Evolutionary conservation across 1,140 invertebrate species (phyloP).

Genomic region (Temnothorax nylanderi): DNA sequence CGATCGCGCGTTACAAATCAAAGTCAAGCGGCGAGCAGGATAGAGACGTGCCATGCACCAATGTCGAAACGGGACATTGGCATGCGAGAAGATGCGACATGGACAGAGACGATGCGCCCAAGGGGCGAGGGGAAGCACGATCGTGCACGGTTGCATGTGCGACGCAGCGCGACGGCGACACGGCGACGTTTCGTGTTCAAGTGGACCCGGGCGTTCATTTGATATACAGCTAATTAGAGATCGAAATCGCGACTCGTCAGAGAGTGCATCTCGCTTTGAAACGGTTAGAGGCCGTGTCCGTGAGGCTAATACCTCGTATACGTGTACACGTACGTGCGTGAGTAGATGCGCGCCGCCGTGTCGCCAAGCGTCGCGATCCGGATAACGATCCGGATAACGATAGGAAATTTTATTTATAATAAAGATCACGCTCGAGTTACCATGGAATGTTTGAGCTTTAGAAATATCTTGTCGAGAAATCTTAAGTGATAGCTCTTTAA

Average conservation of each 20-base stretch:
- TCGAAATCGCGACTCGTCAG: constrained; percentile 80
- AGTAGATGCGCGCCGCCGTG: neutral
- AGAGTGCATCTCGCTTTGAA: constrained; percentile 36
- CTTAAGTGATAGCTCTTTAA: neutral
- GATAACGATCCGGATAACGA: no score
- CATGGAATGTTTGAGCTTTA: neutral
- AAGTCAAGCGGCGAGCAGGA: constrained; percentile 61
- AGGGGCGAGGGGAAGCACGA: neutral
- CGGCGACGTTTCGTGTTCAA: constrained; percentile 23
- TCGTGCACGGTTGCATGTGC: neutral
- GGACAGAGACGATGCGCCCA: constrained; percentile 26
- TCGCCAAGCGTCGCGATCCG: neutral
- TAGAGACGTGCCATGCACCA: constrained; percentile 13
- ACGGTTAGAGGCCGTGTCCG: neutral
- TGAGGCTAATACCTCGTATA: neutral
- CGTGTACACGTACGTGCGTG: neutral
- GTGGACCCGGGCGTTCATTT: constrained; percentile 69
- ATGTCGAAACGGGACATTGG: constrained; percentile 31
- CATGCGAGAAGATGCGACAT: constrained; percentile 39
- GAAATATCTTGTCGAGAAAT: neutral
- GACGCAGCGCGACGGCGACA: neutral
- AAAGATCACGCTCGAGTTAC: neutral
- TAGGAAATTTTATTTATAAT: neutral
- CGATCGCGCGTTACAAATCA: constrained; percentile 76
- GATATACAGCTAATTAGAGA: constrained; percentile 85